Base-by-base conservation (phyloP, 2,797 vertebrate genomes). In the Bryconaethiops microstoma region DNA sequence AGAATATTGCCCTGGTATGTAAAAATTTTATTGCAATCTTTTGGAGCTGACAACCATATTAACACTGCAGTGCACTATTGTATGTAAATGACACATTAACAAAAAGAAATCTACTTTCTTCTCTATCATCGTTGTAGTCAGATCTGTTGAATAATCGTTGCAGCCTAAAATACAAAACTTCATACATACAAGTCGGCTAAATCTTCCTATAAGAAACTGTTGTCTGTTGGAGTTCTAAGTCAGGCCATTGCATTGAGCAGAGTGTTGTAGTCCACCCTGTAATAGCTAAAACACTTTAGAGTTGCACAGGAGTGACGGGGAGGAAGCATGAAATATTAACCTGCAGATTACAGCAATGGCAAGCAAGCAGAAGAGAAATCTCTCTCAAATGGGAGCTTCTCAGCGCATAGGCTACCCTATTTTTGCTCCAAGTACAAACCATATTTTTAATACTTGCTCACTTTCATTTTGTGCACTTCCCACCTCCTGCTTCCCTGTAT, bases 281-380 rank as follows among this genome's bases (percentile, higher is more conserved):
- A 89, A 87, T 87, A 86, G 85, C 83, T 88, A 86, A 86, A 76
- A 86, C 81, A 71, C 82, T 85, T 79, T 73, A 86, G 81, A 82
- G 80, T 87, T 40, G 16, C 82, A 67, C 23, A 54, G 57, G 75
- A 76, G 82, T 21, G 74, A 60, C 87, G 82, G 73, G 80, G 71
- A 86, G 80, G 68, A 87, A 79, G 80, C 75, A 91, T 92, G 70
- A 92, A 91, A 92, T 92, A 92, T 93, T 91, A 87, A 92, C 80
- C 79, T 81, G 57, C 79, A 82, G 82, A 89, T 90, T 90, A 85
- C 84, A 83, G 84, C 7, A 35, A 48, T 80, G 70, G 81, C 87
- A 78, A n/a, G 81, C 78, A 89, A 83, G 79, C 78, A 85, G 85
- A 83, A 82, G 82, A 89, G 86, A 90, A 74, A 74, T 29, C 63